Evolutionary conservation across 2,888 invertebrate species (phyloP), one percentile per base, ranked within the genome.

Genomic region (Caenorhabditis sp.): DNA sequence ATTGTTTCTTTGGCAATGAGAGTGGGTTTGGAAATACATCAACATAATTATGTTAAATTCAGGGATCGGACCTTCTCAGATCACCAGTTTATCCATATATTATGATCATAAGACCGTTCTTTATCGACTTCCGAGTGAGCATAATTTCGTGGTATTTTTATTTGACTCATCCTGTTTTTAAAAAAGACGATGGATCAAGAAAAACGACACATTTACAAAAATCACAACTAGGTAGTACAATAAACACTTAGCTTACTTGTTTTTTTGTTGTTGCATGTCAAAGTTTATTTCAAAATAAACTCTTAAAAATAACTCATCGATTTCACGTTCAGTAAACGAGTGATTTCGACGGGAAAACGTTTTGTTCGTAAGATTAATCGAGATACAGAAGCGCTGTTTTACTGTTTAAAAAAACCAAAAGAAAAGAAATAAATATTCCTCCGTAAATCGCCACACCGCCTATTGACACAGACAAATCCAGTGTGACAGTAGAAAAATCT

Each of bases 391-490:
- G 21, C 4, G 2, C 20, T 23, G 7, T 5, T 21, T 20, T 21
- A 21, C 5, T 21, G 21, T 21, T 26, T 10, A 59, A 58, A 50
- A 31, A 25, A 43, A 43, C 8, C 4, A 52, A 59, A 5, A 56
- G n/a, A 61, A 61, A 61, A 17, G n/a, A 56, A 56, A 50, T 57
- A 68, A 27, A 56, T 25, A 20, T 20, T 56, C 21, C 36, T 50
- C 20, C 53, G 31, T 58, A 58, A 58, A 58, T 58, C 20, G 25
- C 53, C 61, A 72, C 67, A 60, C 72, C 72, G 72, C 72, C 66
- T 66, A 66, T 65, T 58, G 52, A 54, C 63, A 72, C 72, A 72
- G 64, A 23, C 38, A 52, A 72, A 57, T 61, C 23, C 31, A 59
- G 53, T 64, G 72, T 1, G n/a, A 72, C 72, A 57, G 72, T 72